These are phyloP conservation scores for Harmothoe impar DNA, from an alignment of 2,888 invertebrate species.

Conservation along the genomic window DNA sequence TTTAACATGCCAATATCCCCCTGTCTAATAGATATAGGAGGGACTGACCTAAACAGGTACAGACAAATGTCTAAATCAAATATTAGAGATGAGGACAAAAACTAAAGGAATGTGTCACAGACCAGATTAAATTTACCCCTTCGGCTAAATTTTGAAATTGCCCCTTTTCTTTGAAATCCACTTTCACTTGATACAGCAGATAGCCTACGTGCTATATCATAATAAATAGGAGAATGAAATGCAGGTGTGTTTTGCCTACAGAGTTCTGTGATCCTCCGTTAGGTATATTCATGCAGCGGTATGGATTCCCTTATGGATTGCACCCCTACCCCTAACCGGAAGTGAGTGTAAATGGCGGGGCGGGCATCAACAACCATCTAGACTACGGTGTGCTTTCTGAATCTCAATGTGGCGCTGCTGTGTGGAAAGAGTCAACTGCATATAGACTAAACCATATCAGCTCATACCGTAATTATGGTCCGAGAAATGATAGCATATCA, in stretches of 20 bases:
- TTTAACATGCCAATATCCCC: no score
- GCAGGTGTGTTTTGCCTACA: not conserved
- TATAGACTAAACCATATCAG: not conserved
- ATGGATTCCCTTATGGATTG: not conserved
- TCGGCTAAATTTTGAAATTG: not conserved
- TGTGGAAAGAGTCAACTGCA: not conserved
- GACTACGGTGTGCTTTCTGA: not conserved
- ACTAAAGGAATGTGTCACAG: no score
- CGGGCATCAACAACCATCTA: not conserved
- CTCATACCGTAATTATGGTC: not conserved
- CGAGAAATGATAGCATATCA: no score
- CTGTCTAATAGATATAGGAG: no score
- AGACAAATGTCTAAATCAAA: no score
- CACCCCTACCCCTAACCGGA: not conserved
- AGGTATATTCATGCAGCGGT: no score
- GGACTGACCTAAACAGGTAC: no score
- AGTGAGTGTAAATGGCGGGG: not conserved
- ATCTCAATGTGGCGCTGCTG: not conserved
- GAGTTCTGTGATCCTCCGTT: not conserved
- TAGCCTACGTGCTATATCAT: not conserved
- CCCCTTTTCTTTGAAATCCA: not conserved
- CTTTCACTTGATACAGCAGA: not conserved
- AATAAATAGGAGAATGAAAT: not conserved
- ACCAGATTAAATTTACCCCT: no score
- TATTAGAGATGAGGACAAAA: no score